phyloP scores from a whole-genome alignment of 2,888 invertebrate species.

The Tiliacea aurago region DNA sequence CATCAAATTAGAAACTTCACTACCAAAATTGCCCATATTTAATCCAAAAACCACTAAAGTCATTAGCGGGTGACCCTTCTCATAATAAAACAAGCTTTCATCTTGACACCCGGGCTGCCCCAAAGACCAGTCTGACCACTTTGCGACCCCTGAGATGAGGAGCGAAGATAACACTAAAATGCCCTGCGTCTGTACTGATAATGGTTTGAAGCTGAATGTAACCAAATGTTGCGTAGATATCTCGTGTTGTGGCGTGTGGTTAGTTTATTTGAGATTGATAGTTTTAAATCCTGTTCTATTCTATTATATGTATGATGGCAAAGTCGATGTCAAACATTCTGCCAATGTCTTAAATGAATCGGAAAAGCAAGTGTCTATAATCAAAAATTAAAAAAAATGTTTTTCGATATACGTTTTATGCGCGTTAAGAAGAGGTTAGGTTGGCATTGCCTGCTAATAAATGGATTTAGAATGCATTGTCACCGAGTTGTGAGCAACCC shows the following conservation, averaged over 20 bases:
- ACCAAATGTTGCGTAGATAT: slow-evolving; percentile 79
- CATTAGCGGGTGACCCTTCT: slow-evolving; percentile 85
- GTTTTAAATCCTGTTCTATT: slow-evolving; percentile 4
- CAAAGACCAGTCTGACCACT: slow-evolving; percentile 73
- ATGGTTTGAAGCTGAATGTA: slow-evolving; percentile 83
- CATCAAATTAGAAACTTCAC: slow-evolving; percentile 20
- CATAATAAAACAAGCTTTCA: slow-evolving; percentile 83
- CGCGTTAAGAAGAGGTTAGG: too few relatives aligned
- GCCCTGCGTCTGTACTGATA: slow-evolving; percentile 85
- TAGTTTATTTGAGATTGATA: slow-evolving; percentile 16
- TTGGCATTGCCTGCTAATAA: too few relatives aligned
- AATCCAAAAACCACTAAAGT: slow-evolving; percentile 77
- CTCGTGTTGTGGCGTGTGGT: slow-evolving; percentile 66
- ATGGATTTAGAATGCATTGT: too few relatives aligned
- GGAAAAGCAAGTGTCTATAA: too few relatives aligned
- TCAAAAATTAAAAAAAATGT: too few relatives aligned
- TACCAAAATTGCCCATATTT: slow-evolving; percentile 59
- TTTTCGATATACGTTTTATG: too few relatives aligned
- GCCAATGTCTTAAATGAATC: too few relatives aligned
- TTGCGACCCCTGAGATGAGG: slow-evolving; percentile 82
- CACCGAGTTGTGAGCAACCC: too few relatives aligned
- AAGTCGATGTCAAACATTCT: too few relatives aligned
- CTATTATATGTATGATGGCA: too few relatives aligned
- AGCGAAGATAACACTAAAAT: slow-evolving; percentile 83
- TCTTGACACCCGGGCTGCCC: slow-evolving; percentile 82